Evolutionary conservation across 1,140 invertebrate genomes (phyloP).

Genomic region (Monomorium pharaonis): DNA sequence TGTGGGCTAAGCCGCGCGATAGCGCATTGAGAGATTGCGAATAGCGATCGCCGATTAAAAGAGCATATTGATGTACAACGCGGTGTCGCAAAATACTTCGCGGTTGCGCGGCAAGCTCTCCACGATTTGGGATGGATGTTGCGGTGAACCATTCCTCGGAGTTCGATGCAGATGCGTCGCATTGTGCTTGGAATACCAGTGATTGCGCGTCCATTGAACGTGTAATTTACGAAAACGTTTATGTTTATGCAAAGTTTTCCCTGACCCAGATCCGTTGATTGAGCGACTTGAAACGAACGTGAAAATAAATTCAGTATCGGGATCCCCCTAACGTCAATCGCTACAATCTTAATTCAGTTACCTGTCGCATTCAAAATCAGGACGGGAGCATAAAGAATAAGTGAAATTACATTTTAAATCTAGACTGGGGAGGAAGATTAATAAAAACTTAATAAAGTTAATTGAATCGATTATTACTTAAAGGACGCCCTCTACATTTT

Average conservation of each 20-base stretch:
- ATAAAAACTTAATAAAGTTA: slow-evolving; percentile 20
- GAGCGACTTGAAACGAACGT: not conserved
- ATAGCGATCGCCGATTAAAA: slow-evolving; percentile 6
- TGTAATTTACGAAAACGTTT: not conserved
- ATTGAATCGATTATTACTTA: not conserved
- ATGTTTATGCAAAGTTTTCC: not conserved
- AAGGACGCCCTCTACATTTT: not conserved
- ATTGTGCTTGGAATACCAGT: not conserved
- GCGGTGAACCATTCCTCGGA: not conserved
- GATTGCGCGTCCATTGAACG: not conserved
- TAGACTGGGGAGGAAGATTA: no score
- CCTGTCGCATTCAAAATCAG: not conserved
- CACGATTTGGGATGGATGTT: not conserved
- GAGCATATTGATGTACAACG: slow-evolving; percentile 11
- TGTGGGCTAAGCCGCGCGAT: not conserved
- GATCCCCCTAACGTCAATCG: not conserved
- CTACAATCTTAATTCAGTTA: not conserved
- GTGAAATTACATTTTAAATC: not conserved
- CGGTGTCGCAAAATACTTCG: not conserved
- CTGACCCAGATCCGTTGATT: not conserved
- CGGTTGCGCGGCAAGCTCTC: not conserved
- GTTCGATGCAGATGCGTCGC: not conserved
- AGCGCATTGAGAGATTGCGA: not conserved
- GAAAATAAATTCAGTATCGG: not conserved
- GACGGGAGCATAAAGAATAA: not conserved